Evolutionary conservation across 2,797 vertebrate species (phyloP), one percentile per base, ranked within the genome.

Genomic region (Hippoglossus hippoglossus): DNA sequence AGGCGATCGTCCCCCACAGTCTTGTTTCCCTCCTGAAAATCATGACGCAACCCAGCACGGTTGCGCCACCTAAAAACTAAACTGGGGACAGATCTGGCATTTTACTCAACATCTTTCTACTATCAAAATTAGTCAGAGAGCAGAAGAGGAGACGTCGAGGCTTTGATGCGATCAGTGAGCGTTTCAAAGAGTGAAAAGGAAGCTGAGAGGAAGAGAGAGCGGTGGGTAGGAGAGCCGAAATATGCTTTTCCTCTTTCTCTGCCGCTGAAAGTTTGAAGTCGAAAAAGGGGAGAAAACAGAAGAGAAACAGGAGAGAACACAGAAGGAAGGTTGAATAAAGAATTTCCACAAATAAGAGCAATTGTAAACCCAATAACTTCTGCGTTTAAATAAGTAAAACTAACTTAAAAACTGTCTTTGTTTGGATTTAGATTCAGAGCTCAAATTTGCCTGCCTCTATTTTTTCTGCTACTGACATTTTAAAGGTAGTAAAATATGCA

Each of bases 111-210:
- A 60, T 83, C 74, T 85, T 69, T 59, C 77, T 79, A 75, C 78
- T 83, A 86, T 85, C 80, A 79, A 75, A 92, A 94, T 94, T 92
- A 93, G 91, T 94, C 93, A 93, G 87, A 92, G 82, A 83, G 79
- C 60, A 73, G 69, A 78, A 39, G 58, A 83, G 68, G 63, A 69
- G 63, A 75, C n/a, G 76, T 67, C 62, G 64, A 83, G 69, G 61
- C 67, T 77, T 93, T 92, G 91, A 94, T 89, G 84, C 55, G 73
- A 88, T 79, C 72, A 81, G 66, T 26, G 46, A 66, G 71, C 0
- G 21, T 80, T 73, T 77, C 66, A 84, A 82, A 87, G 79, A 83
- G 77, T 83, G 57, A 89, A 87, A 87, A 90, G 88, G 86, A 91
- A 86, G 81, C 85, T 56, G 82, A 85, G 82, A 86, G 79, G 82